These are phyloP conservation scores for Octonoba sinensis DNA, from an alignment of 2,888 invertebrate genomes.

Conservation along the genomic window DNA sequence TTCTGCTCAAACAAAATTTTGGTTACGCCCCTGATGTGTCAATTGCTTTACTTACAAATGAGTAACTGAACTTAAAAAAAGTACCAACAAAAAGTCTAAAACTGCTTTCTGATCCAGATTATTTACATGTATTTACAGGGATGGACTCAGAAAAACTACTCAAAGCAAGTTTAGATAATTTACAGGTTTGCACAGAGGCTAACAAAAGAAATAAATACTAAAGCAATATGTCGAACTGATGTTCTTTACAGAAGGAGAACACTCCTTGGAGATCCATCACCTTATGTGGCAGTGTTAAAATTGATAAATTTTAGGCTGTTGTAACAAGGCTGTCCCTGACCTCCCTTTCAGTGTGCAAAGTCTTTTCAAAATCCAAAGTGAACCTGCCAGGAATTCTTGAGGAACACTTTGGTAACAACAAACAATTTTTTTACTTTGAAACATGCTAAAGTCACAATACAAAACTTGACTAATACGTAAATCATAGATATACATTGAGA, in stretches of 20 bases:
- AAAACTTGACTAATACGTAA: conserved; percentile 59
- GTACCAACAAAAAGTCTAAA: neutral
- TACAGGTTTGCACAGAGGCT: conserved; percentile 30
- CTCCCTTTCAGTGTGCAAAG: conserved; percentile 36
- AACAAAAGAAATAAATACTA: conserved; percentile 38
- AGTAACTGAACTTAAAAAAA: neutral
- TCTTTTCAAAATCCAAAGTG: conserved; percentile 62
- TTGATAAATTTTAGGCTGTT: conserved; percentile 58
- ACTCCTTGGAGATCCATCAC: conserved; percentile 52
- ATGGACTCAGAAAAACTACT: conserved; percentile 57
- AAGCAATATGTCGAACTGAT: conserved; percentile 43
- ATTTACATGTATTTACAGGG: conserved; percentile 60
- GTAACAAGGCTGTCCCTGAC: conserved; percentile 64
- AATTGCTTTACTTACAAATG: neutral
- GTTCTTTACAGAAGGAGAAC: conserved; percentile 46
- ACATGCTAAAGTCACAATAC: conserved; percentile 63
- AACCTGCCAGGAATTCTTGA: conserved; percentile 31
- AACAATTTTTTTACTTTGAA: conserved; percentile 61
- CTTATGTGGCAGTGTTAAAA: conserved; percentile 61
- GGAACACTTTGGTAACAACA: conserved; percentile 64
- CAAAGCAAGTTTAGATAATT: neutral
- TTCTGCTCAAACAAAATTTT: too few species aligned
- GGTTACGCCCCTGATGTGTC: too few species aligned
- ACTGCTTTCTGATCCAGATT: conserved; percentile 8
- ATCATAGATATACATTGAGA: conserved; percentile 61